phyloP scores from a whole-genome alignment of 2,888 invertebrate genomes.

The Sphaeridia pumilis region DNA sequence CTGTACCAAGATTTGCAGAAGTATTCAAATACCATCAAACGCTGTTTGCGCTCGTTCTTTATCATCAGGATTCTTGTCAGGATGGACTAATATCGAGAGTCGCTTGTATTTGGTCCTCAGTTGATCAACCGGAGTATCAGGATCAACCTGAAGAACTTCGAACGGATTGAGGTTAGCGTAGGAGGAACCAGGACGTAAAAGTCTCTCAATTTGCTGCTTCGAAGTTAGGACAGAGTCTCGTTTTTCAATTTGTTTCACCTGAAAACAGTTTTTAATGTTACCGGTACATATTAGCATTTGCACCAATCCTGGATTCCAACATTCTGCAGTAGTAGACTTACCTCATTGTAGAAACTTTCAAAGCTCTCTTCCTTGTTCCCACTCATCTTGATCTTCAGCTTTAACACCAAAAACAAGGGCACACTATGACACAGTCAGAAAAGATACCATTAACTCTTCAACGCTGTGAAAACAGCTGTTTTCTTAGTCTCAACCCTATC shows the following conservation, averaged over 20 bases:
- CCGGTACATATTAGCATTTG: neutral
- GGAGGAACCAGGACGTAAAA: slow-evolving; percentile 90
- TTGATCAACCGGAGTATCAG: slow-evolving; percentile 75
- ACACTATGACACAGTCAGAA: too few species aligned
- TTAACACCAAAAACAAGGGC: too few species aligned
- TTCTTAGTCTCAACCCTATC: too few species aligned
- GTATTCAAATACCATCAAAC: slow-evolving; percentile 54
- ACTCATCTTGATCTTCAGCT: neutral
- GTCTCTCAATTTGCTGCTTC: slow-evolving; percentile 90
- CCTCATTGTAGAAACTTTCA: slow-evolving; percentile 72
- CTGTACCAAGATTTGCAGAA: too few species aligned
- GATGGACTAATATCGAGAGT: slow-evolving; percentile 95
- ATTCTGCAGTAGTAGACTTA: slow-evolving; percentile 40
- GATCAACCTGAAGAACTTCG: slow-evolving; percentile 83
- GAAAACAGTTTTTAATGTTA: slow-evolving; percentile 35
- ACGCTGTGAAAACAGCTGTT: too few species aligned
- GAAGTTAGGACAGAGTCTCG: slow-evolving; percentile 93
- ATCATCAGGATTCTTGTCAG: slow-evolving; percentile 97
- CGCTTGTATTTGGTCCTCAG: slow-evolving; percentile 93
- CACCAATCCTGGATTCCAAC: neutral
- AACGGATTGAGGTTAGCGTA: slow-evolving; percentile 98
- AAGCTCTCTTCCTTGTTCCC: slow-evolving; percentile 56
- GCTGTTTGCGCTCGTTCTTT: slow-evolving; percentile 84
- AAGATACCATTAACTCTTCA: too few species aligned
- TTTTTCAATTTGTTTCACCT: slow-evolving; percentile 99